Base-by-base conservation (phyloP, 2,888 invertebrate genomes). In the Cerastis rubricosa region DNA sequence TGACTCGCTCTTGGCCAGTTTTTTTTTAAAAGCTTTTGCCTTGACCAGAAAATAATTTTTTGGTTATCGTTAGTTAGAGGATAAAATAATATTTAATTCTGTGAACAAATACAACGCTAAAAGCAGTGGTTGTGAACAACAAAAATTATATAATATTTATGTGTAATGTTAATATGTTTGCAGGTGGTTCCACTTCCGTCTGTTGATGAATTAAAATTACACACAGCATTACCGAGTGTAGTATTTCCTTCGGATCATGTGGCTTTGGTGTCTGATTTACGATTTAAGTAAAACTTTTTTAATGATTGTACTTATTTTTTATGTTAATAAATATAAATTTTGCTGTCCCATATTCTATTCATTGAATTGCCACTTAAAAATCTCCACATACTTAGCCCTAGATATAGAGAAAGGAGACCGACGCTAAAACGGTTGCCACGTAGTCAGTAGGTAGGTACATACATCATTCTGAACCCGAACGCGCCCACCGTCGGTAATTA, bases 201-300 rank as follows among this genome's bases (percentile, higher is more conserved):
- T 67, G 96, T 97, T 63, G 98, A 98, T 87, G 98, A 99, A 91
- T 96, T 99, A 35, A 97, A 95, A 73, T 95, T 97, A 73, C 96
- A 98, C 90, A 97, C 95, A 59, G 99, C 99, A 2, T 97, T 99
- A 82, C 99, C 99, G 0, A 99, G 99, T 88, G 97, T 98, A 68
- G 98, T 98, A 5, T 98, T 98, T 93, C 99, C 99, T 0, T 99
- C 99, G 3, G 99, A 99, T 96, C 99, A 99, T 94, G 96, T 99
- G 83, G 98, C 99, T 22, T 95, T 99, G 68, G 97, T 99, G 81
- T 98, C 98, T n/a, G 98, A 99, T 96, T 96, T 99, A 82, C 94
- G 96, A 88, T 98, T 94, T 90, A 92, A 86, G 86, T 90, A 89
- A 76, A 68, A 61, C 14, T 17, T 61, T 45, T 8, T 57, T 43